Conservation (phyloP, 1,140 invertebrate genomes). For the Bombus confusus region DNA sequence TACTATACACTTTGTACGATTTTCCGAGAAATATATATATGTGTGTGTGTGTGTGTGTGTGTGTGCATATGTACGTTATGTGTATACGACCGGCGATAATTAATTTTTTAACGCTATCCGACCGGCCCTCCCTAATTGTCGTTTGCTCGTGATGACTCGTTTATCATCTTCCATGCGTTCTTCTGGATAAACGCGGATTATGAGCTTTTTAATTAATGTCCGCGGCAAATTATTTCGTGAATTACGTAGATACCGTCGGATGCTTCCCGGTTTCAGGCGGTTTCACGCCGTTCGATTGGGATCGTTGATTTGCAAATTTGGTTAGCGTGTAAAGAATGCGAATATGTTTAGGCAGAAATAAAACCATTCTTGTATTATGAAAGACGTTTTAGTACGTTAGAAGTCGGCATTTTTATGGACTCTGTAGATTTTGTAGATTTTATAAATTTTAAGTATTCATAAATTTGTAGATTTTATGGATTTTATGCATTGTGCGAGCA, state of each 20-base stretch:
- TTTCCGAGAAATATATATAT: not conserved
- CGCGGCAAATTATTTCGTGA: not conserved
- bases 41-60: too few species aligned
- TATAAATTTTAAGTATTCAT: too few species aligned
- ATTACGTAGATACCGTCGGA: not conserved
- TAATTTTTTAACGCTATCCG: conserved; percentile 16
- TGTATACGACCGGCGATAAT: not conserved
- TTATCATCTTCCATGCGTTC: not conserved
- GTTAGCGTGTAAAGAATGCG: too few species aligned
- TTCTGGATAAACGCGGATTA: not conserved
- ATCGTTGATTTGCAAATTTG: not conserved
- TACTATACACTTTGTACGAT: not conserved
- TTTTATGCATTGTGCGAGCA: too few species aligned
- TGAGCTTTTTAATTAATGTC: conserved; percentile 6
- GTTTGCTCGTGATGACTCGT: not conserved
- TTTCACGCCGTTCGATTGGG: not conserved
- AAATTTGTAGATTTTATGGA: not conserved
- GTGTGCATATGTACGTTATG: not conserved
- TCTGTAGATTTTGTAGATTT: not conserved
- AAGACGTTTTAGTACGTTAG: not conserved
- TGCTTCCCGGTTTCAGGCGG: too few species aligned
- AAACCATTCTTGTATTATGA: not conserved
- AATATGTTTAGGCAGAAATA: not conserved
- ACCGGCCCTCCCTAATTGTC: conserved; percentile 4
- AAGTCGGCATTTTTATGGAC: not conserved